Conservation (phyloP, 2,113 vertebrate species). For the Podocnemis expansa region DNA sequence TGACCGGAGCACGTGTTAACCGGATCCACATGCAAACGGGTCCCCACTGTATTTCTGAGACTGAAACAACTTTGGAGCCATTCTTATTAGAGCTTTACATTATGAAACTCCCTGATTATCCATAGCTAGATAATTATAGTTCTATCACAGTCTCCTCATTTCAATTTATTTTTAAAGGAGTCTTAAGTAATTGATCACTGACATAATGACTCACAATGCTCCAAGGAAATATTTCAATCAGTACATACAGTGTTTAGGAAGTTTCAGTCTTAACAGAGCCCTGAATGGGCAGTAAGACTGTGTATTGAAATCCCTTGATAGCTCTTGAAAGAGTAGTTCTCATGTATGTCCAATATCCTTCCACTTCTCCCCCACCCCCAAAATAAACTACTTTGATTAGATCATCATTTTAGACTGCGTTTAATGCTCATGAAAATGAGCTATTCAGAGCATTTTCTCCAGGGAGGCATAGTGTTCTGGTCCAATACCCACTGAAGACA, state of each 20-base stretch:
- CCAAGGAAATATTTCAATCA: background rate
- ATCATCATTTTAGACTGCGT: constrained; percentile 1
- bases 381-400: constrained; percentile 7
- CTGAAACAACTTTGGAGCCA: background rate
- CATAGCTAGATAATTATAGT: background rate
- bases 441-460: background rate
- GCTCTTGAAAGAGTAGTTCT: background rate
- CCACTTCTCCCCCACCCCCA: background rate
- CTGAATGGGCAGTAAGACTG: background rate
- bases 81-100: background rate
- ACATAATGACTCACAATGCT: constrained; percentile 10
- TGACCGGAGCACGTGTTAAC: no score
- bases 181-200: background rate
- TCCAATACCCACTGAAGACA: background rate
- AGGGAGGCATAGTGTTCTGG: background rate
- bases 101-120: background rate
- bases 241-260: constrained; percentile 38
- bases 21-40: no score
- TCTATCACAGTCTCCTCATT: background rate
- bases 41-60: background rate
- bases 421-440: background rate
- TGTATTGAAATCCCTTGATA: background rate
- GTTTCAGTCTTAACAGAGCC: background rate
- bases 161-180: background rate
- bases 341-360: background rate